Percentiles rank a stretch among this genome's conserved stretches.
Evolutionary conservation across 2,113 vertebrate genomes (phyloP).

Genomic region (Chelonoidis abingdonii): DNA sequence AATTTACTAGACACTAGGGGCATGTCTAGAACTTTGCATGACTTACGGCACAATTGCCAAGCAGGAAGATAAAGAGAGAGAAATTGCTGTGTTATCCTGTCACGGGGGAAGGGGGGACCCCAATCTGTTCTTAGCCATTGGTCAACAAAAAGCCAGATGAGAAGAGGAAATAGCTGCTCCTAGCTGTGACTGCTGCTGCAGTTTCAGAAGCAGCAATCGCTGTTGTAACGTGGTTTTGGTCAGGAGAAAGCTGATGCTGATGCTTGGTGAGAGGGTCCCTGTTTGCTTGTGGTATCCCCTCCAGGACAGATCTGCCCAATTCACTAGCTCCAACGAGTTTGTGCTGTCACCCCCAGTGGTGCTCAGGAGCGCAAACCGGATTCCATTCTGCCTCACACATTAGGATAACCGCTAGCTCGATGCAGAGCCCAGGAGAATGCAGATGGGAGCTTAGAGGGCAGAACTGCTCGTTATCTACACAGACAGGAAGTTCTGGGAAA

Average conservation of each 20-base stretch:
- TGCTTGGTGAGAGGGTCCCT: not conserved
- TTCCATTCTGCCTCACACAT: too few relatives aligned
- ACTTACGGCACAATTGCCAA: conserved; percentile 37
- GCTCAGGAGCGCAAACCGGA: too few relatives aligned
- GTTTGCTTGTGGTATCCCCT: not conserved
- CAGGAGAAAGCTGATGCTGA: not conserved
- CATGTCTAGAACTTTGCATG: not conserved
- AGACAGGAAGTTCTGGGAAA: not conserved
- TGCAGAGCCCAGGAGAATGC: not conserved
- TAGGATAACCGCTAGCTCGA: not conserved
- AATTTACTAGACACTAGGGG: not conserved
- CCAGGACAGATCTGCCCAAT: not conserved
- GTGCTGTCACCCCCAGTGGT: too few relatives aligned
- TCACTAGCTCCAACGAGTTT: not conserved
- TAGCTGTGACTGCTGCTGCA: not conserved
- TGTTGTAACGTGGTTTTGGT: not conserved
- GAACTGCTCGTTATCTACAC: not conserved
- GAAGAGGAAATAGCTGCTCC: not conserved
- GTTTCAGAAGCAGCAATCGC: not conserved
- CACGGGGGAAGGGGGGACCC: not conserved
- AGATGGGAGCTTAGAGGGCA: not conserved
- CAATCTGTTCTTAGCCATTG: not conserved
- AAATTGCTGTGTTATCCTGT: not conserved
- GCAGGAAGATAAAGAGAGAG: not conserved
- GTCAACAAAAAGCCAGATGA: not conserved